Base-by-base conservation (phyloP, 2,797 vertebrate genomes). In the Atherinosoma microstoma region DNA sequence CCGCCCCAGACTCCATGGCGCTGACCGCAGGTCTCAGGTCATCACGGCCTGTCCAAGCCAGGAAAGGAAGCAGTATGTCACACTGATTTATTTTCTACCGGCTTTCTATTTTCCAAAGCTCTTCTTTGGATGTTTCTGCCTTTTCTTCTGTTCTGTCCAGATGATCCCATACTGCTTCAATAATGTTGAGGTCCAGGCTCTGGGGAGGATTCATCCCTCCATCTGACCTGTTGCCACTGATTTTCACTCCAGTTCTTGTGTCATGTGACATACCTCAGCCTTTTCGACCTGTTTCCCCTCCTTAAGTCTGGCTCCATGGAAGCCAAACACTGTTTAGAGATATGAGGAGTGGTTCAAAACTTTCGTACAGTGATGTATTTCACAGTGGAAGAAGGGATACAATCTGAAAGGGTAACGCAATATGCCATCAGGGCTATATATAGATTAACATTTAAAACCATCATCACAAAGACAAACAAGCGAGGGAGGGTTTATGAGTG, bases 51-150 rank as follows among this genome's bases (percentile, higher is more conserved):
- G 34, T 70, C 53, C 88, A 88, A 4, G 18, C 58, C 79, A 87
- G 80, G 73, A 93, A 92, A 71, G 85, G 67, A 64, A 90, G 87
- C 75, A 67, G 92, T 94, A 90, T 0, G 92, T 91, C 58, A 13
- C 16, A 2, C 1, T 11, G 13, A 10, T 56, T 45, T 18, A 61
- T 22, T 63, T 75, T 71, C 29, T 62, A 32, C 4, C 30, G 54
- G 11, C 30, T 32, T 32, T 32, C 30, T 32, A 40, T 12, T 42
- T 42, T 7, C 6, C 16, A 6, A 42, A 18, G 6, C 16, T 42
- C 40, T 16, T 47, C 42, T 47, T 47, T 47, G 18, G 18, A 47
- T 47, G 42, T 47, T 47, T 47, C 40, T 16, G 40, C 13, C 38
- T 40, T 42, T 42, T 42, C 13, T 20, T 47, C 18, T 40, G 38